Base-by-base conservation (phyloP, 2,113 vertebrate genomes). In the Psephotus haematonotus region DNA sequence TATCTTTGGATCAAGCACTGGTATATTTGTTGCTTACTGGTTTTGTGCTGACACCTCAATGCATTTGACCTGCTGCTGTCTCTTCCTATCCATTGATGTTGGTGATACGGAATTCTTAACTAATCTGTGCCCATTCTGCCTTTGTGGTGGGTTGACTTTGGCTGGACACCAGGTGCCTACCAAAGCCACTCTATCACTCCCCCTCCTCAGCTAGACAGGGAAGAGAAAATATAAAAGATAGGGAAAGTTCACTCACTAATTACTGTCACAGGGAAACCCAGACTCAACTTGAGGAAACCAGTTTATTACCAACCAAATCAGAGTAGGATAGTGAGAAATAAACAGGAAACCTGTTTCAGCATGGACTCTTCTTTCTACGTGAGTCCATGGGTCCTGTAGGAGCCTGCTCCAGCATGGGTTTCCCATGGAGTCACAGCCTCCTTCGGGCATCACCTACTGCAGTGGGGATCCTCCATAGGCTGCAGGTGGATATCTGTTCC, bases 81-180 rank as follows among this genome's bases (percentile, higher is more conserved):
- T 35, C 44, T 33, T 67, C 68, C 59, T 39, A 1, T 16, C 0
- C 1, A 3, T 11, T 64, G 63, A 14, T 22, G 3, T 2, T 24
- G 46, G 33, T 88, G 46, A 35, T 17, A 2, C 50, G 52, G 57
- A 71, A 62, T 49, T 0, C 1, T 4, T 41, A 43, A 63, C 20
- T n/a, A 25, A 37, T 49, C 33, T 59, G 57, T 24, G 22, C 22
- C 14, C 57, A 35, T 59, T 35, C 22, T 59, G 57, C 57, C 57
- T 35, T 59, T 3, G 1, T 35, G 20, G 57, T 59, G 57, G 20
- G 33, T 59, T 59, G 57, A n/a, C 57, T 23, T 59, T n/a, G 33
- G 20, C 33, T 59, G 33, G 57, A 59, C 33, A 35, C 57, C 57
- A 35, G 33, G 13, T 59, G 33, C 33, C 57, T 59, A 59, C 22